phyloP scores from a whole-genome alignment of 2,888 invertebrate genomes.

The Zygothrica quintamaculata region DNA sequence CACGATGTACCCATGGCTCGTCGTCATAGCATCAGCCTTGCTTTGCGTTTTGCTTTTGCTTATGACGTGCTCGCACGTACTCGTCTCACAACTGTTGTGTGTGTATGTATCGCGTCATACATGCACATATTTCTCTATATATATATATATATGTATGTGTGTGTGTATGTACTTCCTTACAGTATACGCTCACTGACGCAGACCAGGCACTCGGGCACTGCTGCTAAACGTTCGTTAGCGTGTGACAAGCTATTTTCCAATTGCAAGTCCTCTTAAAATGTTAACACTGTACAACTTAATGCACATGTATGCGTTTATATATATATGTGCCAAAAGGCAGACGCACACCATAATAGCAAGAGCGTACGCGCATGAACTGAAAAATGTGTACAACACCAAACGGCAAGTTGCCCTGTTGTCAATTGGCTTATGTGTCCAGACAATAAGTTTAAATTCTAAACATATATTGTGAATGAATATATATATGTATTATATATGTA shows the following conservation, averaged over 20 bases:
- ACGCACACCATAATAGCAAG: conserved; percentile 29
- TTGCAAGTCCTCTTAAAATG: conserved; percentile 8
- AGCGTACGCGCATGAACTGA: conserved; percentile 60
- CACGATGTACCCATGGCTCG: conserved; percentile 48
- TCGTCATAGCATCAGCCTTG: conserved; percentile 55
- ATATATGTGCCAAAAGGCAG: conserved; percentile 22
- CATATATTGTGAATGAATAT: too few species aligned
- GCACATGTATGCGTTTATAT: conserved; percentile 14
- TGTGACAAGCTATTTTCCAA: conserved; percentile 11
- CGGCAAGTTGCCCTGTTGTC: conserved; percentile 39
- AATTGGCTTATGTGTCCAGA: conserved; percentile 40
- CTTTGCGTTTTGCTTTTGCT: conserved; percentile 60
- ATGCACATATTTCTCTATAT: conserved; percentile 14
- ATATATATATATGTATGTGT: too few species aligned
- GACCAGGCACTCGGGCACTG: neutral
- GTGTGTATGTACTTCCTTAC: conserved; percentile 20
- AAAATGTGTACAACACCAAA: conserved; percentile 62
- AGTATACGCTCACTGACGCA: conserved; percentile 21
- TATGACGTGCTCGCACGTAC: conserved; percentile 77
- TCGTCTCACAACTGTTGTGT: conserved; percentile 56
- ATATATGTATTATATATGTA: too few species aligned
- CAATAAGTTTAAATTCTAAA: neutral
- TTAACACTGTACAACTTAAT: conserved; percentile 40
- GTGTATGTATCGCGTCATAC: conserved; percentile 48
- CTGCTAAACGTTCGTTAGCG: neutral